Evolutionary conservation across 2,797 vertebrate species (phyloP).

Genomic region (Diplodus puntazzo): DNA sequence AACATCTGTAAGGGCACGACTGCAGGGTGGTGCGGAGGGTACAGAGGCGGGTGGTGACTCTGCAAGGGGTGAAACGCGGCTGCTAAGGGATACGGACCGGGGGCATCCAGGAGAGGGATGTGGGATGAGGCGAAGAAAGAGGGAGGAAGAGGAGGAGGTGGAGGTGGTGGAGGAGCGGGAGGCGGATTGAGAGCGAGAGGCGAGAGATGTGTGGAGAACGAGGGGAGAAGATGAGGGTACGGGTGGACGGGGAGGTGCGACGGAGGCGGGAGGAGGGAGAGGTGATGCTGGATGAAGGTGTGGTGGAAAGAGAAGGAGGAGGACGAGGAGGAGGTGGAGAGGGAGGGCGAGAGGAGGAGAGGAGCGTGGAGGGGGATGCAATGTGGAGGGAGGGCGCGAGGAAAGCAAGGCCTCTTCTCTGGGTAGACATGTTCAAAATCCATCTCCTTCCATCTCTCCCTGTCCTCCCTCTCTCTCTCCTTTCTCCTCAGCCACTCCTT

Average conservation of each 20-base stretch:
- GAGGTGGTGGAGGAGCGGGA: slow-evolving; percentile 32
- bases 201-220: slow-evolving; percentile 63
- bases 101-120: slow-evolving; percentile 60
- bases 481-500: slow-evolving; percentile 61
- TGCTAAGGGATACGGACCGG: slow-evolving; percentile 64
- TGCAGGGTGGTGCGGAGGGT: slow-evolving; percentile 60
- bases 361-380: slow-evolving; percentile 70
- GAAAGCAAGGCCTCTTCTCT: slow-evolving; percentile 65
- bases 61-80: slow-evolving; percentile 71
- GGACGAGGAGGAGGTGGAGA: slow-evolving; percentile 60
- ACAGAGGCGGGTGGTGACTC: slow-evolving; percentile 64
- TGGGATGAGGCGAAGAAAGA: slow-evolving; percentile 71
- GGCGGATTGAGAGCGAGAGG: slow-evolving; percentile 54
- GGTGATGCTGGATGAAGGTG: slow-evolving; percentile 78
- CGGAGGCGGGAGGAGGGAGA: slow-evolving; percentile 70
- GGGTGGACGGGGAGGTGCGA: slow-evolving; percentile 61
- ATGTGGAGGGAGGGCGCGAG: slow-evolving; percentile 45
- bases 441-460: slow-evolving; percentile 54
- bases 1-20: slow-evolving; percentile 76
- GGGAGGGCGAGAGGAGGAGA: slow-evolving; percentile 58
- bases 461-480: slow-evolving; percentile 54
- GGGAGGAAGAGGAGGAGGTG: slow-evolving; percentile 36
- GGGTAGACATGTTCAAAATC: slow-evolving; percentile 59
- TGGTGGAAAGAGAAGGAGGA: slow-evolving; percentile 73
- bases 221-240: slow-evolving; percentile 65